A percentile compares a stretch with the other conserved stretches of the same genome.
These are phyloP conservation scores for Saguinus midas DNA, from an alignment of 2,113 vertebrate genomes.

Conservation along the genomic window DNA sequence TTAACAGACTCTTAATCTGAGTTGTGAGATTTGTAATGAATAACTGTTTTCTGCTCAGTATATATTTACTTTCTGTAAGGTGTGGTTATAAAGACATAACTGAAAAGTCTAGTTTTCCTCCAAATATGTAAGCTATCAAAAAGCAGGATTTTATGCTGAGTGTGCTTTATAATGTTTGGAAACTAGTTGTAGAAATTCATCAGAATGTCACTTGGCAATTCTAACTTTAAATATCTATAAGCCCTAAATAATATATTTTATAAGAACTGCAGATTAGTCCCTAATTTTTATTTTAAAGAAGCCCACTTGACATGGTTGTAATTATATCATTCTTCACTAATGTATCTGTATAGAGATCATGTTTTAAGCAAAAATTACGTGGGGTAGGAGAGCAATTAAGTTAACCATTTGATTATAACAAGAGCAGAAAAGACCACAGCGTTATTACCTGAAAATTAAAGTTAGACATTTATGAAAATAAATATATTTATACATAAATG, in stretches of 20 bases:
- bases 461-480: neutral
- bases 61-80: neutral
- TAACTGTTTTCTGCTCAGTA: neutral
- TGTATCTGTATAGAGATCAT: neutral
- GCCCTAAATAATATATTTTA: neutral
- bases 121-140: neutral
- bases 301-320: neutral
- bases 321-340: neutral
- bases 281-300: constrained; percentile 31
- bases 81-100: neutral
- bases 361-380: neutral
- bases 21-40: neutral
- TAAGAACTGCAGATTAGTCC: neutral
- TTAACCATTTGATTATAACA: neutral
- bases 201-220: neutral
- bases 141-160: neutral
- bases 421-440: neutral
- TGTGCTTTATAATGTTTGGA: neutral
- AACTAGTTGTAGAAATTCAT: neutral
- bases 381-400: neutral
- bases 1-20: neutral
- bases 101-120: neutral
- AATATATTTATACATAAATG: neutral
- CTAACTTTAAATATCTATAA: neutral
- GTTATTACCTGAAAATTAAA: neutral